Evolutionary conservation across 2,888 invertebrate genomes (phyloP).

Genomic region (Germaria angustata): DNA sequence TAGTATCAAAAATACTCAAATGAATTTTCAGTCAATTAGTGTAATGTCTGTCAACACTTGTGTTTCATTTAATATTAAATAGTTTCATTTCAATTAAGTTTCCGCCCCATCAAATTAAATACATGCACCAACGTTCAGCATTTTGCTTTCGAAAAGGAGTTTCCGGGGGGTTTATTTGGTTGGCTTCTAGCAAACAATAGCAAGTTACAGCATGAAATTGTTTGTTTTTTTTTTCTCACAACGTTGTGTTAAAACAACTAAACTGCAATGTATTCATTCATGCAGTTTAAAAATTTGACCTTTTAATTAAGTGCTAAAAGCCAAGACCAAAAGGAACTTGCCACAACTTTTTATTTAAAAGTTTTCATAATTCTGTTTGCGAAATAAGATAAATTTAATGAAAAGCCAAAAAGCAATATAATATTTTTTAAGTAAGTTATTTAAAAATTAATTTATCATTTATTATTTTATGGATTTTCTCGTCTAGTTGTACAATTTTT

Average conservation of each 20-base stretch:
- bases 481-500: conserved; percentile 94
- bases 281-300: conserved; percentile 40
- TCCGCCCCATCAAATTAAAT: conserved; percentile 17
- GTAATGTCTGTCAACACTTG: background rate
- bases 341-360: background rate
- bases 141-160: background rate
- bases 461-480: conserved; percentile 45
- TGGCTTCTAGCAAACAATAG: background rate
- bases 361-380: background rate
- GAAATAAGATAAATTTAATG: background rate
- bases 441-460: background rate
- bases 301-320: conserved; percentile 3
- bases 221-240: background rate
- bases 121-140: background rate
- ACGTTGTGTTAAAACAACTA: background rate
- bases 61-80: background rate
- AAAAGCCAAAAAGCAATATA: background rate
- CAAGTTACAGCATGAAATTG: background rate
- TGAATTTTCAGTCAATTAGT: conserved; percentile 4
- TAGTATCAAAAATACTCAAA: background rate
- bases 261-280: too few species aligned
- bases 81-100: conserved; percentile 5
- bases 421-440: background rate
- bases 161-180: conserved; percentile 2
- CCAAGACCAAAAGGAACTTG: background rate